Evolutionary conservation across 2,113 vertebrate species (phyloP).

Genomic region (Tauraco erythrolophus): DNA sequence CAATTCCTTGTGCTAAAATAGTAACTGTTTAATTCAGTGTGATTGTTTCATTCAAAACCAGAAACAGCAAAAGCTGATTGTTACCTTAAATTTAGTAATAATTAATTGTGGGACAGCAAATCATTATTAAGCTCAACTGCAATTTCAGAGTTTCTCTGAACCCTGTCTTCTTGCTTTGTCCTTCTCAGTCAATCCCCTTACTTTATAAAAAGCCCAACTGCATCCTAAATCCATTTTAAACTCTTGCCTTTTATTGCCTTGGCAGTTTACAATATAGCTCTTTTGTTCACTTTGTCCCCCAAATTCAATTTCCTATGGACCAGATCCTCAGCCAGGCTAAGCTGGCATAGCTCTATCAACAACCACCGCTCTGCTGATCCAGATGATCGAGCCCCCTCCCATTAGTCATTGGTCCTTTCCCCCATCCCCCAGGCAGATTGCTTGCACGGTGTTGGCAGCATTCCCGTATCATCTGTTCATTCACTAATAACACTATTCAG

Average conservation of each 20-base stretch:
- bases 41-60: neutral
- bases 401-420: neutral
- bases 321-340: neutral
- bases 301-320: neutral
- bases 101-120: neutral
- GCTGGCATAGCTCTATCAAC: neutral
- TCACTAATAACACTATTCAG: conserved; percentile 32
- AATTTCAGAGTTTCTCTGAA: neutral
- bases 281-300: neutral
- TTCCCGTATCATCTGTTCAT: conserved; percentile 11
- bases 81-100: neutral
- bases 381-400: neutral
- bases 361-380: neutral
- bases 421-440: conserved; percentile 3
- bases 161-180: conserved; percentile 1
- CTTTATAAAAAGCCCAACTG: conserved; percentile 11
- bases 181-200: neutral
- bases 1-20: neutral
- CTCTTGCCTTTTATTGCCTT: conserved; percentile 8
- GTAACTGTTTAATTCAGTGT: neutral
- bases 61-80: neutral
- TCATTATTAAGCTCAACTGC: neutral
- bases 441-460: neutral
- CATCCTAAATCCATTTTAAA: conserved; percentile 33
- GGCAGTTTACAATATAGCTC: neutral